Conservation (phyloP, 37 sponge, comb jelly and placozoan species). For the Bolinopsis microptera region DNA sequence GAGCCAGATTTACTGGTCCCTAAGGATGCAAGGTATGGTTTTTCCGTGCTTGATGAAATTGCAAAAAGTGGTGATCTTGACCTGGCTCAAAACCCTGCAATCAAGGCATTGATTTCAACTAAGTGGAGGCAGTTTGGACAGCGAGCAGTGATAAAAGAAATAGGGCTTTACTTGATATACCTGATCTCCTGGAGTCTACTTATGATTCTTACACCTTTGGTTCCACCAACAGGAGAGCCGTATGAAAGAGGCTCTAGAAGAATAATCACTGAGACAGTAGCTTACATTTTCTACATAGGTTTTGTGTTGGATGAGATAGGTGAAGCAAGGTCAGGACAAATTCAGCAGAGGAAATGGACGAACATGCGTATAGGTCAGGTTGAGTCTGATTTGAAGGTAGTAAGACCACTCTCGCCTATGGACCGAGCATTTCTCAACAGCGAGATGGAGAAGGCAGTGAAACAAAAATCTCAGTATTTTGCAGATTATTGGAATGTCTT, state of each 20-base stretch:
- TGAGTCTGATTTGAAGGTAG: background rate
- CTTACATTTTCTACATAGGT: conserved; percentile 59
- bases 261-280: conserved; percentile 52
- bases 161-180: conserved; percentile 33
- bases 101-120: conserved; percentile 43
- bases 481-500: conserved; percentile 32
- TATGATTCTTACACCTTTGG: conserved; percentile 39
- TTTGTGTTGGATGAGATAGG: conserved; percentile 53
- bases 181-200: conserved; percentile 39
- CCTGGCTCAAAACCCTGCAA: conserved; percentile 39
- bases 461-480: conserved; percentile 9
- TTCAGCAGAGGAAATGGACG: conserved; percentile 36
- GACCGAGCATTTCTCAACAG: conserved; percentile 1
- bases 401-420: conserved; percentile 45
- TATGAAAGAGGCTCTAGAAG: background rate
- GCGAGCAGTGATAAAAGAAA: conserved; percentile 41
- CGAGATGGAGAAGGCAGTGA: conserved; percentile 25
- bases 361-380: conserved; percentile 48
- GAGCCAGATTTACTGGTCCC: conserved; percentile 62
- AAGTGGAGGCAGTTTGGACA: conserved; percentile 65
- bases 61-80: conserved; percentile 15
- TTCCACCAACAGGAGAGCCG: background rate
- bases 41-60: conserved; percentile 40
- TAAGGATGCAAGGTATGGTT: conserved; percentile 53
- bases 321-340: background rate